Conservation (phyloP, 30 jellyfish, hydroid and myxozoan genomes). For the Morbakka virulenta region DNA sequence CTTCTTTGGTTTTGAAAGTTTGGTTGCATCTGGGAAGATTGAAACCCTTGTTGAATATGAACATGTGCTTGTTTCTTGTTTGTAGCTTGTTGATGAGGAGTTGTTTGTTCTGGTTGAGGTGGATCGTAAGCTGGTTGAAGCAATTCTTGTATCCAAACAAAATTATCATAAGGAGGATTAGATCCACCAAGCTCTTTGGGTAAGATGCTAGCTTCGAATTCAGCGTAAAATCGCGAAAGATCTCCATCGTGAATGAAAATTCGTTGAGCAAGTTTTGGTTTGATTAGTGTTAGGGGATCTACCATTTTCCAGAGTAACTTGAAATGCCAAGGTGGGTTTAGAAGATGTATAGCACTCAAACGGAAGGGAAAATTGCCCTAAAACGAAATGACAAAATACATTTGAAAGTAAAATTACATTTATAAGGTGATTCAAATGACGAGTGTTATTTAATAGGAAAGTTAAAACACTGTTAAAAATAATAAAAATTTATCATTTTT, state of each 20-base stretch:
- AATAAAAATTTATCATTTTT: too few relatives aligned
- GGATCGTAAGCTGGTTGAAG: too few relatives aligned
- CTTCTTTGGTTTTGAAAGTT: too few relatives aligned
- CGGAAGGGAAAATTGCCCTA: constrained; percentile 94
- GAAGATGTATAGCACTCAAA: constrained; percentile 74
- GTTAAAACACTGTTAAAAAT: too few relatives aligned
- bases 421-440: too few relatives aligned
- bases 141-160: constrained; percentile 78
- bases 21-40: too few relatives aligned
- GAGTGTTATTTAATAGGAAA: too few relatives aligned
- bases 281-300: constrained; percentile 61
- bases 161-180: constrained; percentile 69
- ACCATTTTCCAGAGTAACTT: constrained; percentile 87
- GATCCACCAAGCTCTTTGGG: constrained; percentile 89
- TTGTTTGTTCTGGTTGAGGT: constrained; percentile 60
- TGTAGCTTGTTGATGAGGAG: constrained; percentile 24
- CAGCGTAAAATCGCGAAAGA: constrained; percentile 69
- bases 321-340: constrained; percentile 97
- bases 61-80: too few relatives aligned
- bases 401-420: not conserved
- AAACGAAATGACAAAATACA: not conserved
- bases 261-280: constrained; percentile 65
- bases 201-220: constrained; percentile 53
- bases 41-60: too few relatives aligned
- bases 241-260: constrained; percentile 91